phyloP scores from a whole-genome alignment of 2,888 invertebrate species.

The Eristalis intricaria region DNA sequence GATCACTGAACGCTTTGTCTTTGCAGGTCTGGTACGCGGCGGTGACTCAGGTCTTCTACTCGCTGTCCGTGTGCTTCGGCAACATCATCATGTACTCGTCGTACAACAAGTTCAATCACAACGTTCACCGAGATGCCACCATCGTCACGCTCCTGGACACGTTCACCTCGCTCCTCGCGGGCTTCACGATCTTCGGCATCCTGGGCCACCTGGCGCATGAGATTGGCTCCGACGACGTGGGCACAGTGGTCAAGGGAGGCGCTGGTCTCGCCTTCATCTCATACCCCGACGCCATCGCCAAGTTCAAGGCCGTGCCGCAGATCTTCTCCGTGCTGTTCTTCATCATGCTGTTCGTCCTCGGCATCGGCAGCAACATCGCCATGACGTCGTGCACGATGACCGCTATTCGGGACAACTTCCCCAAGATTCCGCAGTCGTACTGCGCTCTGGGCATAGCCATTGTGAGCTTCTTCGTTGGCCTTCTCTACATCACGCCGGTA shows the following conservation, averaged over 20 bases:
- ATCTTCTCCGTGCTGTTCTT: constrained; percentile 84
- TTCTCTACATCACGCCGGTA: constrained; percentile 86
- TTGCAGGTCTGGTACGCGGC: constrained; percentile 85
- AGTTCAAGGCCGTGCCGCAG: constrained; percentile 83
- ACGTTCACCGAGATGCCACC: constrained; percentile 84
- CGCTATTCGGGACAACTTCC: constrained; percentile 82
- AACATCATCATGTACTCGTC: constrained; percentile 85
- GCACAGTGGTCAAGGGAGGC: constrained; percentile 82
- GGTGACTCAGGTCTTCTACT: constrained; percentile 86
- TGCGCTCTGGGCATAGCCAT: constrained; percentile 82
- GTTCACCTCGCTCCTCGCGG: constrained; percentile 83
- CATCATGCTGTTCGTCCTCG: constrained; percentile 83
- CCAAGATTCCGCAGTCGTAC: constrained; percentile 82
- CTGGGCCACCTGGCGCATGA: constrained; percentile 83
- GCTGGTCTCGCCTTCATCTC: constrained; percentile 84
- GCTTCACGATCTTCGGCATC: constrained; percentile 84
- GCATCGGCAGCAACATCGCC: constrained; percentile 83
- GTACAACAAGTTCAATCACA: constrained; percentile 84
- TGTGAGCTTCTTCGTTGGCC: constrained; percentile 83
- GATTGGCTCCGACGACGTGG: constrained; percentile 81
- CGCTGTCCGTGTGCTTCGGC: constrained; percentile 85
- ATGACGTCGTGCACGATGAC: constrained; percentile 82
- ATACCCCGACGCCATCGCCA: constrained; percentile 84
- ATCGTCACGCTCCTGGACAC: constrained; percentile 84
- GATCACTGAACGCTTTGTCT: not conserved